Evolutionary conservation across 2,888 invertebrate genomes (phyloP), one percentile per base, ranked within the genome.

Genomic region (Cheilosia vernalis): DNA sequence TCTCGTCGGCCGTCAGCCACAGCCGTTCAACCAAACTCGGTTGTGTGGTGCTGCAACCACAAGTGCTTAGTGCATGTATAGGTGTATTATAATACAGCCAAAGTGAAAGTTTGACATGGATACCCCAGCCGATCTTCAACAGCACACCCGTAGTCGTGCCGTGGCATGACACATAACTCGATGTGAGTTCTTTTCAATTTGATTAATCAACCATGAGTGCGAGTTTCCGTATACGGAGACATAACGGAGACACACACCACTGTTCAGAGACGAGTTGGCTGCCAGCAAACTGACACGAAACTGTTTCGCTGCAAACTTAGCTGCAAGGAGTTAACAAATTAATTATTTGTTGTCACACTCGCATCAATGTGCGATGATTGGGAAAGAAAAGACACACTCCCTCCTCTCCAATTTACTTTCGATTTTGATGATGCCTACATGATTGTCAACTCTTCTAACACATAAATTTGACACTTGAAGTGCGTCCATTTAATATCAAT

Each of bases 181-280:
- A 30, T 78, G 73, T 69, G 73, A 73, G 83, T 49, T 83, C 83
- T 79, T 79, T 84, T 84, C 79, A 84, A 84, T 84, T 84, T 79
- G 58, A 67, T 79, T 84, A 84, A 84, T 84, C 83, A 84, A 44
- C 79, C 79, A 58, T 74, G 83, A 79, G 73, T 53, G n/a, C n/a
- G 15, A 72, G 72, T 64, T 70, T 58, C 74, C 74, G 66, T 74
- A 74, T 64, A 58, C 40, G 56, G 64, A 74, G 64, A 74, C 74
- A 40, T 27, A 17, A 27, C 58, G 64, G 74, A 49, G 74, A 58
- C 74, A 19, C 47, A 56, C 10, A 49, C n/a, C 17, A 33, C 21
- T 19, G 33, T 37, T 37, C 19, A 17, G n/a, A 24, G 24, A 17
- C 30, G 55, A 37, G 40, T 7, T 40, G 5, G n/a, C 17, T 5